Conservation (phyloP, 2,888 invertebrate genomes). For the Baccha elongata region DNA sequence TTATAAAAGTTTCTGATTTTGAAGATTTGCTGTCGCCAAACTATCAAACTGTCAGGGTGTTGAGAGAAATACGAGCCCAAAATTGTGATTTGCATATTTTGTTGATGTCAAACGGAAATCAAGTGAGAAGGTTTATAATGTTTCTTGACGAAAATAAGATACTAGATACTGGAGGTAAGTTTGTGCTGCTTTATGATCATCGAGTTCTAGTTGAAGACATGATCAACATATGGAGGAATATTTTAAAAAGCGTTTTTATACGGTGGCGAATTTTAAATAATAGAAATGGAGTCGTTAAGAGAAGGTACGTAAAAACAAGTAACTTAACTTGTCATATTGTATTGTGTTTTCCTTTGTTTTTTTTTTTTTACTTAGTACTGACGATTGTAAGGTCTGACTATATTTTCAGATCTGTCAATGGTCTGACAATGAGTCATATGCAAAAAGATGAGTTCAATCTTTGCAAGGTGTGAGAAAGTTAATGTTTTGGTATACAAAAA, state of each 20-base stretch:
- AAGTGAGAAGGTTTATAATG: conserved; percentile 85
- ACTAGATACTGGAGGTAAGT: conserved; percentile 88
- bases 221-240: conserved; percentile 89
- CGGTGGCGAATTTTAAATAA: conserved; percentile 80
- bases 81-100: conserved; percentile 89
- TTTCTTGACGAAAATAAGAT: conserved; percentile 89
- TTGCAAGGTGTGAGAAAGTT: not conserved
- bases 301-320: too few species aligned
- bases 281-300: not conserved
- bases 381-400: too few species aligned
- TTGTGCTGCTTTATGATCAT: conserved; percentile 87
- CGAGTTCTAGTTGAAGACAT: conserved; percentile 86
- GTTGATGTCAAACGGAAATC: conserved; percentile 88
- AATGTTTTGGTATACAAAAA: too few species aligned
- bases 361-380: too few species aligned
- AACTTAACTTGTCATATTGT: too few species aligned
- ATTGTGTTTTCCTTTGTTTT: too few species aligned
- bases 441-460: too few species aligned
- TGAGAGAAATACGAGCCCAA: conserved; percentile 85
- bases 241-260: conserved; percentile 89
- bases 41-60: conserved; percentile 84
- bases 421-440: too few species aligned
- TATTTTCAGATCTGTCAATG: too few species aligned
- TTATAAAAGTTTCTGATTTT: conserved; percentile 85
- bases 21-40: conserved; percentile 87